phyloP scores from a whole-genome alignment of 2,888 invertebrate species.

The Tetragnatha montana region DNA sequence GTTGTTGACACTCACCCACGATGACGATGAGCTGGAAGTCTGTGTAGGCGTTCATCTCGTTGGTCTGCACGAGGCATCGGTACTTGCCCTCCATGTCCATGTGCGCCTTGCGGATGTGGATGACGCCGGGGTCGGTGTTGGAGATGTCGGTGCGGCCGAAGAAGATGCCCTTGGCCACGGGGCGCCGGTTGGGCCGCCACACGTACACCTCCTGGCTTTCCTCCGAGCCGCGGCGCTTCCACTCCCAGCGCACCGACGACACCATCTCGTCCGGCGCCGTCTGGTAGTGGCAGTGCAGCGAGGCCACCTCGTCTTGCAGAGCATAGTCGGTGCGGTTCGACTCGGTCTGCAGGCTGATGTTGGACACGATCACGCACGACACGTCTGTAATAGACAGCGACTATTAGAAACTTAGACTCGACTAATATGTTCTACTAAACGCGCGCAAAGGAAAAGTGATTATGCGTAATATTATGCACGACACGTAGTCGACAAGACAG shows the following conservation, averaged over 20 bases:
- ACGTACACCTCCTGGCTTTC: slow-evolving; percentile 65
- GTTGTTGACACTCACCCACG: slow-evolving; percentile 53
- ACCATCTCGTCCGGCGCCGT: slow-evolving; percentile 62
- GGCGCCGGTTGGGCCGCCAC: slow-evolving; percentile 65
- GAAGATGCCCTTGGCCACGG: slow-evolving; percentile 61
- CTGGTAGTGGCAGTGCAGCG: slow-evolving; percentile 62
- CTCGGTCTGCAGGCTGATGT: slow-evolving; percentile 60
- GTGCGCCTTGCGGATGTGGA: slow-evolving; percentile 56
- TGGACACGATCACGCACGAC: slow-evolving; percentile 58
- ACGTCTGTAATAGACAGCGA: slow-evolving; percentile 20
- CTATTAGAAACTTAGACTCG: too few species aligned
- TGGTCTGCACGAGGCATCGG: slow-evolving; percentile 68
- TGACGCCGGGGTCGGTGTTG: slow-evolving; percentile 63
- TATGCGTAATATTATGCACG: not conserved
- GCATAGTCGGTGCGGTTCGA: slow-evolving; percentile 64
- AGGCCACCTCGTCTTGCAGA: slow-evolving; percentile 59
- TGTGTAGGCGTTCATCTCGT: slow-evolving; percentile 55
- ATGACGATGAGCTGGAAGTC: slow-evolving; percentile 65
- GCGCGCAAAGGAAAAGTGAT: too few species aligned
- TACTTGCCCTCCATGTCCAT: slow-evolving; percentile 69
- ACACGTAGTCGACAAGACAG: not conserved
- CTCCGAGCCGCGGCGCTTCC: slow-evolving; percentile 53
- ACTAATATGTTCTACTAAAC: too few species aligned
- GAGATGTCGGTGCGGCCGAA: slow-evolving; percentile 63
- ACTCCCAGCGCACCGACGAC: slow-evolving; percentile 66